These are phyloP conservation scores for Cynopterus sphinx DNA, from an alignment of 2,797 vertebrate genomes.

Conservation along the genomic window DNA sequence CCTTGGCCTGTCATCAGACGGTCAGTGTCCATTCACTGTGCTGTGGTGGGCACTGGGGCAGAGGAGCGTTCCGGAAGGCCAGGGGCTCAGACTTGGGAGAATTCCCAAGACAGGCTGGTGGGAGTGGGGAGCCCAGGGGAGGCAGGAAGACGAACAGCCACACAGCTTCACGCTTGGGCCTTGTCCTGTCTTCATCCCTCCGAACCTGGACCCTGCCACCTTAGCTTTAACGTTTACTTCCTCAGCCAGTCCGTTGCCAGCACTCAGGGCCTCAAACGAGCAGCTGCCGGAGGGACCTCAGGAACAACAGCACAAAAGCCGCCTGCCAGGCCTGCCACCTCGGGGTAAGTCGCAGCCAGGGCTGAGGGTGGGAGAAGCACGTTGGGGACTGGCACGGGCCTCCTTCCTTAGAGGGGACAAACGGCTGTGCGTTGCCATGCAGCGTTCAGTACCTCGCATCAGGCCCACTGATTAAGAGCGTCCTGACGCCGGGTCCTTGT, in stretches of 20 bases:
- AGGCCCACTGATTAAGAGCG: not conserved
- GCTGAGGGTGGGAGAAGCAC: fast-evolving
- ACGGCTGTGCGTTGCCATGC: fast-evolving
- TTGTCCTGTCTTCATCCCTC: not conserved
- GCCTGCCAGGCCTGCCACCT: slow-evolving; percentile 43
- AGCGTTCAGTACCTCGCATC: fast-evolving
- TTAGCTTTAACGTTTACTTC: slow-evolving; percentile 30
- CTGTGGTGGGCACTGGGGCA: not conserved
- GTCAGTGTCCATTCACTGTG: not conserved
- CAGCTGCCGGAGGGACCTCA: slow-evolving; percentile 23
- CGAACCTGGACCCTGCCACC: not conserved
- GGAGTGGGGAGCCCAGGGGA: not conserved
- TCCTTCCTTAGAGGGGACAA: not conserved
- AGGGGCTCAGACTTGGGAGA: not conserved
- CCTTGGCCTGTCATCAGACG: not conserved
- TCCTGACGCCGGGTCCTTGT: fast-evolving
- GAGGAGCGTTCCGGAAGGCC: not conserved
- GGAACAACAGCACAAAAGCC: not conserved
- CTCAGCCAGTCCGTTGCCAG: slow-evolving; percentile 81
- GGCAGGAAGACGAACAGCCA: fast-evolving
- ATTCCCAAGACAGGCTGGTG: no score
- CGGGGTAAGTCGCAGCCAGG: slow-evolving; percentile 75
- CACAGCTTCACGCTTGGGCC: not conserved
- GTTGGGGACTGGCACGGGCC: fast-evolving
- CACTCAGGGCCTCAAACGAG: not conserved